Conservation (phyloP, 2,888 invertebrate genomes). For the Microplitis manilae region DNA sequence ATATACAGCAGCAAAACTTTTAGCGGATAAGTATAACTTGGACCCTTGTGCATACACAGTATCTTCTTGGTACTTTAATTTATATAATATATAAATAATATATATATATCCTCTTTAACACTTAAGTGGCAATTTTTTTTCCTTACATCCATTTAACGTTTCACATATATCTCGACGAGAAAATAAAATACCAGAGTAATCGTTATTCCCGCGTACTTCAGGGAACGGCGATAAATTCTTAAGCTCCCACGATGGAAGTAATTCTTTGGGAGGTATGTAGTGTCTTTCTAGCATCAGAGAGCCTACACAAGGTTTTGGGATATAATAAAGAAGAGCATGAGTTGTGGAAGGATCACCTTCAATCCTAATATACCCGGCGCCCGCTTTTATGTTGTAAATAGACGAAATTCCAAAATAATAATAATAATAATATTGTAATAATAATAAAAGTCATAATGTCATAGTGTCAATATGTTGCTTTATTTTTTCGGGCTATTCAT, state of each 20-base stretch:
- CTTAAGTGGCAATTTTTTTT: conserved; percentile 8
- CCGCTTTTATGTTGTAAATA: conserved; percentile 10
- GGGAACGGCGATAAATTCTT: conserved; percentile 52
- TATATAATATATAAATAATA: background rate
- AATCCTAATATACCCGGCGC: conserved; percentile 18
- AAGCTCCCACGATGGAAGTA: conserved; percentile 51
- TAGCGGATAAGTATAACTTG: background rate
- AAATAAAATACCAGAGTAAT: conserved; percentile 38
- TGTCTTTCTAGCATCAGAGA: conserved; percentile 15
- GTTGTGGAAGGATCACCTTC: conserved; percentile 10
- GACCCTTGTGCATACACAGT: background rate
- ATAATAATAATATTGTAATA: background rate
- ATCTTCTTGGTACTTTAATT: background rate
- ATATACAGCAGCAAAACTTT: background rate
- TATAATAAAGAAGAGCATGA: background rate
- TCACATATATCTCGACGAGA: conserved; percentile 29
- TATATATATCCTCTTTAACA: background rate
- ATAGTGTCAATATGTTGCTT: conserved; percentile 18
- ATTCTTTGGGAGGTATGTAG: conserved; percentile 44
- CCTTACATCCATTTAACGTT: conserved; percentile 15
- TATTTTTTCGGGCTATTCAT: background rate
- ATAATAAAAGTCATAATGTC: background rate
- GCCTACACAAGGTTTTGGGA: conserved; percentile 10
- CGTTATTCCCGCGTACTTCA: conserved; percentile 51
- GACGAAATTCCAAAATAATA: conserved; percentile 20